Evolutionary conservation across 1,140 invertebrate genomes (phyloP).

Genomic region (Eumaeus atala): DNA sequence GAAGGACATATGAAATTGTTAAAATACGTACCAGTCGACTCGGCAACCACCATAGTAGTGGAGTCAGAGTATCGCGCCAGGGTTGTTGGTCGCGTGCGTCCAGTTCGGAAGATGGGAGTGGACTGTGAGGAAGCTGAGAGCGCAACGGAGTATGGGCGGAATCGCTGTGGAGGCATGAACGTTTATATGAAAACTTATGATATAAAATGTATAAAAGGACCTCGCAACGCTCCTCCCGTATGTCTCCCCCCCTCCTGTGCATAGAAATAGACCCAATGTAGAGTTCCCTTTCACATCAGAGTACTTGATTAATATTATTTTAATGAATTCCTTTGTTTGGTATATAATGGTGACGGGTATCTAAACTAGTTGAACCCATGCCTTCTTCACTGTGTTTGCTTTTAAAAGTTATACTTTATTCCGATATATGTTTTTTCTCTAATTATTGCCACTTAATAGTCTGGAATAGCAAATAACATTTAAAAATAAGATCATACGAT

Average conservation of each 20-base stretch:
- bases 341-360: too few species aligned
- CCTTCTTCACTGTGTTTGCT: too few species aligned
- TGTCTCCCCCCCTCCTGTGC: constrained; percentile 1
- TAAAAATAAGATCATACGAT: too few species aligned
- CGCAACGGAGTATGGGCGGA: constrained; percentile 28
- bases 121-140: constrained; percentile 37
- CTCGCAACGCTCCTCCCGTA: neutral
- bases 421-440: too few species aligned
- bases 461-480: too few species aligned
- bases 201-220: constrained; percentile 2
- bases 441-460: too few species aligned
- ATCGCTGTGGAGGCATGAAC: constrained; percentile 19
- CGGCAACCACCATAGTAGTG: constrained; percentile 49
- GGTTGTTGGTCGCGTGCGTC: constrained; percentile 29
- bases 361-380: too few species aligned
- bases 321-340: too few species aligned
- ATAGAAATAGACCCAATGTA: neutral
- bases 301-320: too few species aligned
- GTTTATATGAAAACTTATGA: constrained; percentile 13
- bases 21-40: constrained; percentile 33
- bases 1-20: neutral
- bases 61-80: constrained; percentile 57
- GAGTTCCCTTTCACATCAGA: too few species aligned
- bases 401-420: too few species aligned
- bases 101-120: constrained; percentile 25